phyloP scores from a whole-genome alignment of 2,888 invertebrate genomes.

The Pterobdella sp. region DNA sequence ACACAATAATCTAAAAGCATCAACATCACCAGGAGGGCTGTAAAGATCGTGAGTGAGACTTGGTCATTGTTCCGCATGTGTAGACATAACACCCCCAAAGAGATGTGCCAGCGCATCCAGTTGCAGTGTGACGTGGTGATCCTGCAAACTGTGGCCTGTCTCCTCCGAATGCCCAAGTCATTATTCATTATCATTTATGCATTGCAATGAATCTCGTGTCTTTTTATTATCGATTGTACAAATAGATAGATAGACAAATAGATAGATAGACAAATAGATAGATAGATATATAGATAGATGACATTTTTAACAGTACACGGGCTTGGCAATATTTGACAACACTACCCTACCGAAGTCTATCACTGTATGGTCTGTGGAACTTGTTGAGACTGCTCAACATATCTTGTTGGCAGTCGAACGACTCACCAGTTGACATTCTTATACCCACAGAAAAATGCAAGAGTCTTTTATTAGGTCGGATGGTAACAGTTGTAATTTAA shows the following conservation, averaged over 20 bases:
- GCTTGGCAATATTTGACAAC: slow-evolving; percentile 75
- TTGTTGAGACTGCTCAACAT: slow-evolving; percentile 45
- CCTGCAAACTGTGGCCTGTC: slow-evolving; percentile 61
- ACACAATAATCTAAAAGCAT: background rate
- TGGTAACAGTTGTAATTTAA: background rate
- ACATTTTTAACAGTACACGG: slow-evolving; percentile 54
- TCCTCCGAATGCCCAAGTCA: slow-evolving; percentile 61
- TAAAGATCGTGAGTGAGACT: slow-evolving; percentile 67
- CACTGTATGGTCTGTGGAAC: slow-evolving; percentile 50
- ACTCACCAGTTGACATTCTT: background rate
- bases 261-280: no score
- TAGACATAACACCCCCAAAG: slow-evolving; percentile 40
- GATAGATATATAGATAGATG: background rate
- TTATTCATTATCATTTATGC: background rate
- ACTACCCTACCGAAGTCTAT: slow-evolving; percentile 56
- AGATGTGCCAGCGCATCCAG: slow-evolving; percentile 59
- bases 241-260: no score
- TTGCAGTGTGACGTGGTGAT: slow-evolving; percentile 69
- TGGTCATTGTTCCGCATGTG: slow-evolving; percentile 56
- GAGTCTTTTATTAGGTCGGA: slow-evolving; percentile 19
- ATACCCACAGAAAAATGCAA: slow-evolving; percentile 26
- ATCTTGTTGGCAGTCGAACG: slow-evolving; percentile 25
- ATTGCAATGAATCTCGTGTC: background rate
- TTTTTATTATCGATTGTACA: background rate
- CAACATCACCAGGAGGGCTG: slow-evolving; percentile 56